Percentiles rank a stretch among this genome's conserved stretches.
Conservation (phyloP, 2,113 vertebrate species). For the Chionis minor region DNA sequence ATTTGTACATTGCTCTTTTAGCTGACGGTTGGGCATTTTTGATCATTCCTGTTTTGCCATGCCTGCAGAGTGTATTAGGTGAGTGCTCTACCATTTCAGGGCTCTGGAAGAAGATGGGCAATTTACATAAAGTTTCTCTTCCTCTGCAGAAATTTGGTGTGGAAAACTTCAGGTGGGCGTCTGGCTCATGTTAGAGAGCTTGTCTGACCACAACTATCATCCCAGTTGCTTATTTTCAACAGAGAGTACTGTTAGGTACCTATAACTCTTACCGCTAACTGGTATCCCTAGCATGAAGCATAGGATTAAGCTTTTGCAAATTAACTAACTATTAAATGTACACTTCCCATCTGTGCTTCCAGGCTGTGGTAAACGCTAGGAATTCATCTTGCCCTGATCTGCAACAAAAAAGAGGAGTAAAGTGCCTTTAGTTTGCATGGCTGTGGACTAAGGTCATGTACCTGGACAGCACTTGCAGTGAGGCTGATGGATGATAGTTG, state of each 20-base stretch:
- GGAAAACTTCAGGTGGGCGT: not conserved
- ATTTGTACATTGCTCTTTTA: accelerated
- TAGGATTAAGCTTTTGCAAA: not conserved
- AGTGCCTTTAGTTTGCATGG: not conserved
- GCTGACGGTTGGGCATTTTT: not conserved
- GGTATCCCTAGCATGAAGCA: not conserved
- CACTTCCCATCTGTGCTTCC: not conserved
- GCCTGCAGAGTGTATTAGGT: accelerated
- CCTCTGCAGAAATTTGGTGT: not conserved
- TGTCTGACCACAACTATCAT: not conserved
- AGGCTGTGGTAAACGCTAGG: not conserved
- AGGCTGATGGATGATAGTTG: not conserved
- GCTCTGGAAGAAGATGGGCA: not conserved
- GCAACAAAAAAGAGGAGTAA: not conserved
- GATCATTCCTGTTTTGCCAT: accelerated
- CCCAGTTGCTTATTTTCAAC: not conserved
- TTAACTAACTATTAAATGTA: not conserved
- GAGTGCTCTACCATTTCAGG: accelerated
- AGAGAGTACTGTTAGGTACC: not conserved
- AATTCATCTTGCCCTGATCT: not conserved
- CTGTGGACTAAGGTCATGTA: not conserved
- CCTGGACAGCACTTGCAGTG: not conserved
- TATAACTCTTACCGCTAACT: accelerated
- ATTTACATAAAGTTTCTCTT: not conserved
- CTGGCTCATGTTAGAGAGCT: not conserved